Percentiles rank a stretch among this genome's conserved stretches.
Evolutionary conservation across 2,113 vertebrate species (phyloP).

Genomic region (Ctenodactylus gundi): DNA sequence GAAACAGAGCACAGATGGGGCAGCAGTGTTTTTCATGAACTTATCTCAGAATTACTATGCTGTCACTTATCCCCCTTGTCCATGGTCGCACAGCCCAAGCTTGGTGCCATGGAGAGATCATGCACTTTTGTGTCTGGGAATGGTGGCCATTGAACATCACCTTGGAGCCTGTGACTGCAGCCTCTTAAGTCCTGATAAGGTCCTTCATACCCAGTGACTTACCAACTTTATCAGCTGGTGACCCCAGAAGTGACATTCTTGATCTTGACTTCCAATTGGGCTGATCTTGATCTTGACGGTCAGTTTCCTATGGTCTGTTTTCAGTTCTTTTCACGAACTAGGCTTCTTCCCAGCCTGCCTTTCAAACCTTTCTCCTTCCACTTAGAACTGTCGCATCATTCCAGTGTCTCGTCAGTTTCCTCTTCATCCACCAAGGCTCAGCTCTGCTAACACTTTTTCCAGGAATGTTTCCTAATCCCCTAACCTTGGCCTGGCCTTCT

Average conservation of each 20-base stretch:
- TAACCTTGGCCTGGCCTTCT: not conserved
- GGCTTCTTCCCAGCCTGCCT: not conserved
- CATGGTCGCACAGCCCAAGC: not conserved
- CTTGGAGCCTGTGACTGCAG: not conserved
- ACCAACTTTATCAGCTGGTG: not conserved
- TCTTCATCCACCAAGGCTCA: not conserved
- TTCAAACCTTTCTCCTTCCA: not conserved
- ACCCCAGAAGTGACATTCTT: not conserved
- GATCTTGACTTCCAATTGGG: not conserved
- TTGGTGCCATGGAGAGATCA: not conserved
- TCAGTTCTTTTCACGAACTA: not conserved
- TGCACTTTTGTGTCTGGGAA: not conserved
- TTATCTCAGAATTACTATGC: not conserved
- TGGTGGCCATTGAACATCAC: not conserved
- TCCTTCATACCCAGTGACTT: not conserved
- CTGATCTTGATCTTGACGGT: no score
- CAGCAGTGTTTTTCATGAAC: not conserved
- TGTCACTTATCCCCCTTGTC: not conserved
- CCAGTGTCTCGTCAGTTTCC: not conserved
- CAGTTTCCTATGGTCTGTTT: not conserved
- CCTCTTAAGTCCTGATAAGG: not conserved
- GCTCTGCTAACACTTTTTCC: not conserved
- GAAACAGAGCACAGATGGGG: not conserved
- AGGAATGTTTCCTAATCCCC: not conserved
- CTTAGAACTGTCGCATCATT: not conserved